Base-by-base conservation (phyloP, 2,888 invertebrate genomes). In the Masnerella sp. region DNA sequence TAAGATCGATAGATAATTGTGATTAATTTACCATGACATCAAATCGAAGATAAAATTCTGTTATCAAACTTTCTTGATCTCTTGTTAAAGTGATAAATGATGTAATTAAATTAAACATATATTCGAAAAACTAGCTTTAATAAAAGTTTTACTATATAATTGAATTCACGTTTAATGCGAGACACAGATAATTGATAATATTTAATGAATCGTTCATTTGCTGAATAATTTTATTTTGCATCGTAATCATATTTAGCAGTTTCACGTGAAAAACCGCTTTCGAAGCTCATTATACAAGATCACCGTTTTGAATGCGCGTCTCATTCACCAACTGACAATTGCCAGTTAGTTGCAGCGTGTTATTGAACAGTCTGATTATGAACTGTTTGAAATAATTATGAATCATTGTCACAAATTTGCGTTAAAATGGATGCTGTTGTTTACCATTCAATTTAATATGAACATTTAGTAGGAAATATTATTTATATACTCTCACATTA, bases 301-400 rank as follows among this genome's bases (percentile, higher is more conserved):
- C n/a, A 22, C 14, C 9, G 18, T 20, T 58, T 34, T 45, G 43
- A 58, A 34, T 14, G 5, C 11, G 5, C 25, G 42, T 43, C 62
- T 51, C 51, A 51, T 51, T 34, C 43, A 43, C 8, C 12, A 18
- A 43, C 43, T 25, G 38, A 64, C 43, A 64, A 52, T 64, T 52
- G 32, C 52, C 52, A 25, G 43, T 36, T 42, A 45, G 51, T 52
- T 52, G 43, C 52, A 34, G 14, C 45, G 36, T 52, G 64, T 52
- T 64, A 64, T 64, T 64, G 64, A 64, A 45, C 64, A 52, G 43
- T 52, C 32, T 64, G 52, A 38, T 64, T 52, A 51, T 43, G 64
- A 52, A 52, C 36, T 64, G 52, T 52, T 52, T 43, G 43, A 45
- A 64, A 52, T 64, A 64, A 52, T 42, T 64, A 52, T 18, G 17